Evolutionary conservation across 2,113 vertebrate genomes (phyloP), one percentile per base, ranked within the genome.

Genomic region (Phycodurus eques): DNA sequence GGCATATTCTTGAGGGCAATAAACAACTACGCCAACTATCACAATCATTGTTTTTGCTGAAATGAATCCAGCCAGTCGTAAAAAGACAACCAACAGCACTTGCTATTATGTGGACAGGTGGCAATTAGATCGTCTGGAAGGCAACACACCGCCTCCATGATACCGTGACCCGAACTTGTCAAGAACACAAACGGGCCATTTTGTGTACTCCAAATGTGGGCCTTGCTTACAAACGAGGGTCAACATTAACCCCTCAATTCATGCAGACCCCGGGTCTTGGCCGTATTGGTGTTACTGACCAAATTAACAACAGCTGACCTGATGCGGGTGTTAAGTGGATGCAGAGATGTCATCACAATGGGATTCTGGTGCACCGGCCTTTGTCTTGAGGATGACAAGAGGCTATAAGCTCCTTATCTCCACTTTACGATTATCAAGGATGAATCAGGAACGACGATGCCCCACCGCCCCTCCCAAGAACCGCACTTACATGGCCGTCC

Each of bases 221-320:
- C 60, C 69, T 77, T 82, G 69, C 84, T 82, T 62, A 86, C 83
- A 89, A 89, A 88, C 88, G 83, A 83, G 84, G 86, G 82, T 89
- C 86, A 87, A 67, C 85, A 61, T 86, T 84, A 78, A 71, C 73
- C 85, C 79, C 71, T 73, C 74, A 59, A 68, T 70, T 77, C 78
- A 80, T 64, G 33, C 67, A 76, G 61, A 84, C 81, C 72, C 75
- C 72, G 13, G 67, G 12, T 13, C 27, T 27, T 27, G 27, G 27
- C 27, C 27, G 27, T 27, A 88, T 83, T 82, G 84, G 85, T 77
- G 76, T 74, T 80, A 72, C 68, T 78, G 85, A 84, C 81, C 87
- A 88, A 87, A 91, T 92, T 91, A 92, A 73, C 82, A 83, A 90
- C 87, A 88, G 87, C 76, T 92, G 90, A 92, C 91, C 91, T 90